These are phyloP conservation scores for Drosophila anomelani DNA, from an alignment of 2,888 invertebrate species.

Conservation along the genomic window DNA sequence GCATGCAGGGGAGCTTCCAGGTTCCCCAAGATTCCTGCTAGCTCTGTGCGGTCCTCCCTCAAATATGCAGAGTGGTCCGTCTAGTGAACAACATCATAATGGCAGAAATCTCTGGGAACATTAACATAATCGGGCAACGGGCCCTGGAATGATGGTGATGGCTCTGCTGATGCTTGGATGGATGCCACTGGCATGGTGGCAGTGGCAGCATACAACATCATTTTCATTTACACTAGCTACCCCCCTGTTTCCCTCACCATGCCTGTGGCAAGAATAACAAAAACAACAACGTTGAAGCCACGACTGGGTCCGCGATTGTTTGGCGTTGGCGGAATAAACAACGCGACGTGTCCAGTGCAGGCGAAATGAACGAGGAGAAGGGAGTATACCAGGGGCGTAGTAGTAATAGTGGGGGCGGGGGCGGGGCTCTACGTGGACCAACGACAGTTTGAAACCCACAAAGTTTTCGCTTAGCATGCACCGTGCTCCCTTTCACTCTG, in stretches of 20 bases:
- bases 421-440: constrained; percentile 15
- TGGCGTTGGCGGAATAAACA: constrained; percentile 75
- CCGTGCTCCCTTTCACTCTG: constrained; percentile 29
- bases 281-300: constrained; percentile 15
- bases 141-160: constrained; percentile 42
- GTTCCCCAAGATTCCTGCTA: constrained; percentile 6
- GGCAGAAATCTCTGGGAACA: constrained; percentile 68
- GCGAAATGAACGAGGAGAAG: constrained; percentile 36
- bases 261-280: constrained; percentile 19
- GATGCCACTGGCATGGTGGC: constrained; percentile 47
- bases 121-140: constrained; percentile 73
- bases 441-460: constrained; percentile 66
- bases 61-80: constrained; percentile 75
- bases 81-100: constrained; percentile 73
- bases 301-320: constrained; percentile 68
- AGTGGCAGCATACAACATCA: constrained; percentile 57
- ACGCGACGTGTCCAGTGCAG: constrained; percentile 73
- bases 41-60: constrained; percentile 44
- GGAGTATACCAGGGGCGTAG: background rate
- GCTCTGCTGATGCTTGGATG: constrained; percentile 49
- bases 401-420: background rate
- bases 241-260: constrained; percentile 3
- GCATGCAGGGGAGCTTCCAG: constrained; percentile 2
- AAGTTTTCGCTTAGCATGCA: constrained; percentile 70
- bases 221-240: constrained; percentile 67